Percentiles rank a stretch among this genome's conserved stretches.
These are phyloP conservation scores for Zapus hudsonius DNA, from an alignment of 2,113 vertebrate species.

Conservation along the genomic window DNA sequence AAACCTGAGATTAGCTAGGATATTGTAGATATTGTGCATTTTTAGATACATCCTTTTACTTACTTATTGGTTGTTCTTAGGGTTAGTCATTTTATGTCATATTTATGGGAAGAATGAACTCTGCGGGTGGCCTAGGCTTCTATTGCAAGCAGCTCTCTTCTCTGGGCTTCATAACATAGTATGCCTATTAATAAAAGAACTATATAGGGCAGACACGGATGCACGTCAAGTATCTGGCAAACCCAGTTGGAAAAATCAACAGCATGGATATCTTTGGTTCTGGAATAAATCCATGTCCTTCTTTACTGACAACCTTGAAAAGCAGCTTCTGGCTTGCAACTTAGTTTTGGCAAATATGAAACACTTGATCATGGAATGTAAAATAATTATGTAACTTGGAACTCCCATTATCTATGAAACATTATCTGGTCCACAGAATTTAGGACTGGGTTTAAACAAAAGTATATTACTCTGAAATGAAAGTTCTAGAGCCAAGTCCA, in stretches of 20 bases:
- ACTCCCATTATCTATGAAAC: neutral
- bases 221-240: neutral
- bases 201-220: neutral
- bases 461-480: neutral
- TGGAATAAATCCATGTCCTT: slow-evolving; percentile 2
- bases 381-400: neutral
- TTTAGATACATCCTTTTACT: neutral
- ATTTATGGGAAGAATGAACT: neutral
- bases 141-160: neutral
- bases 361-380: neutral
- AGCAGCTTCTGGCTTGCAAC: neutral
- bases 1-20: neutral
- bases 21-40: neutral
- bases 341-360: neutral
- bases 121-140: neutral
- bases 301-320: slow-evolving; percentile 34
- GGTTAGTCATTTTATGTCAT: neutral
- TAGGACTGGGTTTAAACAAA: neutral
- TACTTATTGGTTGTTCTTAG: neutral
- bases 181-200: slow-evolving; percentile 18
- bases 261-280: neutral
- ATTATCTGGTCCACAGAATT: neutral
- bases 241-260: slow-evolving; percentile 33
- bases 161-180: neutral
- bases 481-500: neutral